Evolutionary conservation across 1,140 invertebrate genomes (phyloP), one percentile per base, ranked within the genome.

Genomic region (Schlechtendalia chinensis): DNA sequence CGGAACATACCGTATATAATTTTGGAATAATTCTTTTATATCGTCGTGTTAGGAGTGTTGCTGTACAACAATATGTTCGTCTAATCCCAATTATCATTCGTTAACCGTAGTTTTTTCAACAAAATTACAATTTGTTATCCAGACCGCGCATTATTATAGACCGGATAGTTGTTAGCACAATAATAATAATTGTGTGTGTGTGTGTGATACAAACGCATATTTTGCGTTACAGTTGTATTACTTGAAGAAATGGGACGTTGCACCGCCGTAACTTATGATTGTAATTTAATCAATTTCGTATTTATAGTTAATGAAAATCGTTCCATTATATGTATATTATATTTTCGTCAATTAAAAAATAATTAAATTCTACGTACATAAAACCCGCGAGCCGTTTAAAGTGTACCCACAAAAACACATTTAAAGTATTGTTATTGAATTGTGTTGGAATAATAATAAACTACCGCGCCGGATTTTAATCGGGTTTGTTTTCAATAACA

Each of bases 1-100:
- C 47, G 29, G 56, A 45, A 79, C 75, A 79, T 47, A 63, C 75
- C 22, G 56, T 50, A 79, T 14, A 47, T 32, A 47, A 24, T 79
- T 79, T 79, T 50, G 45, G 58, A 24, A 27, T 61, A 59, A 63
- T 63, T 61, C 59, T 50, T 79, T 47, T n/a, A 29, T 50, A 50
- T 29, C 58, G 22, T n/a, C 14, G 14, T 24, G n/a, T 6, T 54
- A 39, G 3, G 8, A 3, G 32, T 4, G 32, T 8, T 39, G n/a
- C 32, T 39, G 8, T 39, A 39, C 32, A 39, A 39, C 32, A 39
- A 39, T 39, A 72, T n/a, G n/a, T 53, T 32, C 39, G 32, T 59
- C n/a, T 22, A 45, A 61, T 39, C 50, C 3, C 14, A 24, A 58
- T 59, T 22, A 79, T 63, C 11, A 61, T 61, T 50, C 22, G 56